These are phyloP conservation scores for Australoheros facetus DNA, from an alignment of 2,797 vertebrate species.

Conservation along the genomic window DNA sequence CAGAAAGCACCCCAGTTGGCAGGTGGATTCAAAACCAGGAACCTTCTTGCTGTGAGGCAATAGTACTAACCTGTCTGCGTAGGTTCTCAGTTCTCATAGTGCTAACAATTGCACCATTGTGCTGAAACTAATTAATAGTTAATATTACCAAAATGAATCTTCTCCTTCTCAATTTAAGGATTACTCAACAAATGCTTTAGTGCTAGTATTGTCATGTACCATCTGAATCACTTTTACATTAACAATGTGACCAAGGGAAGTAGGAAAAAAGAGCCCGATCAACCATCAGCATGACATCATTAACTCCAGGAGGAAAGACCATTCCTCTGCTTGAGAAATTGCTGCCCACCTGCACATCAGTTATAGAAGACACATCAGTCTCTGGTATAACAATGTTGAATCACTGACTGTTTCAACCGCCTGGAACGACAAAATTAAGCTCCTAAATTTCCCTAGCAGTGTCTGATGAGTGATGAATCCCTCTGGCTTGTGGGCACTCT, in stretches of 20 bases:
- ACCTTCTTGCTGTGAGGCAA: background rate
- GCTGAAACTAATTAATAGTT: background rate
- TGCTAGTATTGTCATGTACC: background rate
- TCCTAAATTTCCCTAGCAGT: constrained; percentile 78
- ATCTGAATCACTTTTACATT: constrained; percentile 8
- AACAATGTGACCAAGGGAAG: constrained; percentile 7
- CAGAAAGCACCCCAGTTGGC: background rate
- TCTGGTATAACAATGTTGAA: constrained; percentile 73
- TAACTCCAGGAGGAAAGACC: constrained; percentile 56
- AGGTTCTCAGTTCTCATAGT: background rate
- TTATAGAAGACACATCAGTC: constrained; percentile 70
- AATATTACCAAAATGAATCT: background rate
- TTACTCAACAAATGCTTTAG: background rate
- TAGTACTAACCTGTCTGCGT: background rate
- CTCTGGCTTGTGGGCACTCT: constrained; percentile 49
- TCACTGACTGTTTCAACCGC: constrained; percentile 66
- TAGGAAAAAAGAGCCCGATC: constrained; percentile 22
- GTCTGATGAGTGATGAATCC: constrained; percentile 72
- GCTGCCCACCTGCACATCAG: constrained; percentile 60
- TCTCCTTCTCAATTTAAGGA: background rate
- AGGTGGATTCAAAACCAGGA: background rate
- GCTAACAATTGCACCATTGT: background rate
- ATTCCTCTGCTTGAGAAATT: constrained; percentile 74
- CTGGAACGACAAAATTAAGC: constrained; percentile 77
- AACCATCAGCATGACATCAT: constrained; percentile 61